Evolutionary conservation across 2,113 vertebrate species (phyloP).

Genomic region (Trogon surrucura): DNA sequence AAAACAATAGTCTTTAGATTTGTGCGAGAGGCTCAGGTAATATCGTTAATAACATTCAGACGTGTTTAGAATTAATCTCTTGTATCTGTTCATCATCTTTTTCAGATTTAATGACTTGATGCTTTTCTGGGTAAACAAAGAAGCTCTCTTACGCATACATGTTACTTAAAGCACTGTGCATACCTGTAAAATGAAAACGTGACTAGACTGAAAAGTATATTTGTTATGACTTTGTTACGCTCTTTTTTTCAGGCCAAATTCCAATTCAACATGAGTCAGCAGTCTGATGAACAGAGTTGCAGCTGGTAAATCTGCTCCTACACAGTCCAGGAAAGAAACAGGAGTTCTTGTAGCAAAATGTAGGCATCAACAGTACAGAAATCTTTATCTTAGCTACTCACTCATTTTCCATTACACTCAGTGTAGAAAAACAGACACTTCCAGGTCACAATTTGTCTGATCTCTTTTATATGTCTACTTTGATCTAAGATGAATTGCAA

Average conservation of each 20-base stretch:
- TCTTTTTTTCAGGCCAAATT: not conserved
- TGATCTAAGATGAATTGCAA: not conserved
- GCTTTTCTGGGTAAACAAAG: not conserved
- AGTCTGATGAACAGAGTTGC: not conserved
- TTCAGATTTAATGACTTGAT: slow-evolving; percentile 12
- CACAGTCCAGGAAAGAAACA: not conserved
- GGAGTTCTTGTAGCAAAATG: not conserved
- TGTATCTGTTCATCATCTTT: slow-evolving; percentile 1
- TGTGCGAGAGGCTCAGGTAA: not conserved
- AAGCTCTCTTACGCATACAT: rapidly evolving
- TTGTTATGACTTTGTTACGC: not conserved
- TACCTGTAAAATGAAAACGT: not conserved
- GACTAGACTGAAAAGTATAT: not conserved
- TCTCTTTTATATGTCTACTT: not conserved
- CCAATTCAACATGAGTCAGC: not conserved
- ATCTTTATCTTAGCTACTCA: not conserved
- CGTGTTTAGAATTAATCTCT: not conserved
- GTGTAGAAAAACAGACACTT: not conserved
- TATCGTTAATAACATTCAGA: not conserved
- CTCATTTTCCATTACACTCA: not conserved
- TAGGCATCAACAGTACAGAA: not conserved
- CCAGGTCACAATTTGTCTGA: not conserved
- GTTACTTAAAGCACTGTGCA: not conserved
- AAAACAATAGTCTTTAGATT: not conserved
- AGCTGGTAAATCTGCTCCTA: not conserved